Evolutionary conservation across 2,113 vertebrate genomes (phyloP).

Genomic region (Psettodes erumei): DNA sequence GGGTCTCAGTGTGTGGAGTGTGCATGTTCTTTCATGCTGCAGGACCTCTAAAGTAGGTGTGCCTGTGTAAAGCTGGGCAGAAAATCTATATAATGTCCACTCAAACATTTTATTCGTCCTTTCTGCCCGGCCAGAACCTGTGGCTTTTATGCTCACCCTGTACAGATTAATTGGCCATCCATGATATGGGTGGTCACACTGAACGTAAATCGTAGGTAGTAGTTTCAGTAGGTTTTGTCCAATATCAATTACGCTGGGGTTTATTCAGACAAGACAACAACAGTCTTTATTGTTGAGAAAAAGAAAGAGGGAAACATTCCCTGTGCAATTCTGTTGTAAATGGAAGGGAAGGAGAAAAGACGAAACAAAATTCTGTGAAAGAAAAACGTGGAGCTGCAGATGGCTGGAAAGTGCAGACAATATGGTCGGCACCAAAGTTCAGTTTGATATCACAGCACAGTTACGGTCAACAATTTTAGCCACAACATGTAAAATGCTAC

Average conservation of each 20-base stretch:
- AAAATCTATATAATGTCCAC: neutral
- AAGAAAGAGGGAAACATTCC: neutral
- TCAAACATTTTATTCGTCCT: neutral
- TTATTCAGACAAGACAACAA: neutral
- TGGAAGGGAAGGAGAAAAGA: neutral
- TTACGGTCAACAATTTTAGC: neutral
- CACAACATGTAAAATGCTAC: neutral
- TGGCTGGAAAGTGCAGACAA: slow-evolving; percentile 2
- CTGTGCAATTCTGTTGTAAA: neutral
- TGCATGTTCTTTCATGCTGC: neutral
- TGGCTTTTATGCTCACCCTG: neutral
- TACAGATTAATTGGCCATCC: neutral
- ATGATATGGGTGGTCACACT: neutral
- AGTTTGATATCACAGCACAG: neutral
- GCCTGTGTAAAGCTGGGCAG: neutral
- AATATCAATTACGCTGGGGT: neutral
- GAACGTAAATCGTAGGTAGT: too few species aligned
- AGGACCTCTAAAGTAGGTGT: neutral
- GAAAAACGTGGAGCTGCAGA: neutral
- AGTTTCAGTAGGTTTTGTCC: neutral
- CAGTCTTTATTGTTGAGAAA: neutral
- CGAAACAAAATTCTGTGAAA: neutral
- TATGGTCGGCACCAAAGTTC: slow-evolving; percentile 2
- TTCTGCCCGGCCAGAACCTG: neutral
- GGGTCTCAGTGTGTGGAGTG: neutral